phyloP scores from a whole-genome alignment of 2,888 invertebrate species.

The Neoitamus cyanurus region DNA sequence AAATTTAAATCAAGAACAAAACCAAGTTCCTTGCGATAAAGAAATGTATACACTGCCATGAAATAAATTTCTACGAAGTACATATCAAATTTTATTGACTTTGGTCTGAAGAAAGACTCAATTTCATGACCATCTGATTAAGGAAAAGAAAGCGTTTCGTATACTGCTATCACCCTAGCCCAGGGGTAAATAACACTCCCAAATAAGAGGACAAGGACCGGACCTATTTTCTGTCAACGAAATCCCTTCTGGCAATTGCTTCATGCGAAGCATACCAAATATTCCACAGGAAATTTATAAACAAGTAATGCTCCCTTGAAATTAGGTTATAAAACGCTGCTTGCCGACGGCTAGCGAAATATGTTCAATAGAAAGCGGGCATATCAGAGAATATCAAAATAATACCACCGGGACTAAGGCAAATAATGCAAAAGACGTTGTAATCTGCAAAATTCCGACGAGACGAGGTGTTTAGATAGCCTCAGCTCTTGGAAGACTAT shows the following conservation, averaged over 20 bases:
- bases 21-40: neutral
- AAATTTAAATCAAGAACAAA: neutral
- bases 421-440: neutral
- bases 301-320: neutral
- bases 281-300: constrained; percentile 19
- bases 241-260: neutral
- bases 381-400: neutral
- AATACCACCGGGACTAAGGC: neutral
- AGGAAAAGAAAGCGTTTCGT: neutral
- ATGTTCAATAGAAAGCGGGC: neutral
- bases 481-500: neutral
- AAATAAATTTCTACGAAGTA: neutral
- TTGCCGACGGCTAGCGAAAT: neutral
- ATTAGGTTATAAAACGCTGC: constrained; percentile 23
- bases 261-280: neutral
- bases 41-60: neutral
- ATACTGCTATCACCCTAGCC: neutral
- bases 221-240: constrained; percentile 7
- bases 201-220: neutral
- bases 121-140: neutral
- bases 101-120: constrained; percentile 12
- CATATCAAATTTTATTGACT: constrained; percentile 35
- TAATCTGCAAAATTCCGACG: neutral
- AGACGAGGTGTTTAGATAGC: neutral
- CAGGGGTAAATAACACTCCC: neutral